A percentile compares a stretch with the other conserved stretches of the same genome.
phyloP scores from a whole-genome alignment of 1,140 invertebrate species.

The Schlechtendalia chinensis region DNA sequence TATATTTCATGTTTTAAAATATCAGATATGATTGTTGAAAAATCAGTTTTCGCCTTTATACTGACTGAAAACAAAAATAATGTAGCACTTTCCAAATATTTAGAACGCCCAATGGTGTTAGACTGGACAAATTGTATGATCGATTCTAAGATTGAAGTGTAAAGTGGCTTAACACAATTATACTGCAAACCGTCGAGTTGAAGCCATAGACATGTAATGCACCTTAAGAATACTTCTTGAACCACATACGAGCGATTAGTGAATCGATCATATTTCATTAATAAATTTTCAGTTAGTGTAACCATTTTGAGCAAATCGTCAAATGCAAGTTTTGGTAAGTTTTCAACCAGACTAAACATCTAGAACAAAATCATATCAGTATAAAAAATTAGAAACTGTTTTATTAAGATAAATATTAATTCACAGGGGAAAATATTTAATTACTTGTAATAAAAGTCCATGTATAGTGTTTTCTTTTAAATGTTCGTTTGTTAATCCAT shows the following conservation, averaged over 20 bases:
- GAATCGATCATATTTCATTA: not conserved
- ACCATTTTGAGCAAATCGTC: conserved; percentile 24
- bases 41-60: conserved; percentile 6
- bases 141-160: not conserved
- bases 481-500: conserved; percentile 53
- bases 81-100: conserved; percentile 41
- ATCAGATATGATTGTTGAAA: not conserved
- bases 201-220: conserved; percentile 39
- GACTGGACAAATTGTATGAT: not conserved
- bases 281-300: not conserved
- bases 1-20: not conserved
- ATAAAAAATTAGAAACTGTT: not conserved
- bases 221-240: conserved; percentile 38
- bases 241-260: not conserved
- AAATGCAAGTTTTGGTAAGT: not conserved
- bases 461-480: conserved; percentile 57
- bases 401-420: not conserved
- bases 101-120: conserved; percentile 19
- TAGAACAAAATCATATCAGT: not conserved
- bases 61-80: conserved; percentile 38
- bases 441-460: conserved; percentile 58
- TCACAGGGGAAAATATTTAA: not conserved
- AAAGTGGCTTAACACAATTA: not conserved
- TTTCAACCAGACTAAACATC: conserved; percentile 38
- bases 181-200: conserved; percentile 20